Base-by-base conservation (phyloP, 1,140 invertebrate species). In the Bombus pyrosoma region DNA sequence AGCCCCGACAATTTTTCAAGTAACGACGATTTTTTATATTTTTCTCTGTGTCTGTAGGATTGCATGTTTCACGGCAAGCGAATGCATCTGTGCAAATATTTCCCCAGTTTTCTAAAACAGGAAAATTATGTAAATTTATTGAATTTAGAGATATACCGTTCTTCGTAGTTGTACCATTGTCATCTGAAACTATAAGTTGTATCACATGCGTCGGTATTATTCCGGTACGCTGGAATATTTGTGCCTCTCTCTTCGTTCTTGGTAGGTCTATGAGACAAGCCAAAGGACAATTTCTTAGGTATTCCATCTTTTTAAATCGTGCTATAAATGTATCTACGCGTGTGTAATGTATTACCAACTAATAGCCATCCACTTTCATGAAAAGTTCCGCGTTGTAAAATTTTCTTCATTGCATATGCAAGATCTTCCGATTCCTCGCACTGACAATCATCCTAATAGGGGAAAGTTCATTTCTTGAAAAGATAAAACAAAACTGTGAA, bases 201-300 rank as follows among this genome's bases (percentile, higher is more conserved):
- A 96, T 89, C 9, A 95, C 95, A 66, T 96, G 95, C 9, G 95
- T 95, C 8, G 96, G 95, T 78, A 95, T 87, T 64, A 96, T 93
- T 13, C 95, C 96, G 47, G 86, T 66, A 68, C 92, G 91, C 78
- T 95, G 92, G 28, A 96, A 85, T 41, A 89, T 87, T 86, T 93
- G 92, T 13, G 95, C 95, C 90, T 96, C 95, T 28, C 81, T 80
- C 80, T 92, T 93, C 22, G 88, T 95, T 89, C 93, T 94, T 9
- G 96, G 94, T 85, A 95, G 91, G 91, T 93, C 92, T 93, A 37
- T 28, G 9, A 41, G 10, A 47, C 3, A 22, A 85, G 66, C 13
- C 4, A 71, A 47, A 64, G 39, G 22, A 53, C 22, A 74, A 28
- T 22, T n/a, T 41, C 13, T 3, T 12, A 22, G 18, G n/a, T 3